phyloP scores from a whole-genome alignment of 1,140 invertebrate species.

The Drosophila kohkoa region DNA sequence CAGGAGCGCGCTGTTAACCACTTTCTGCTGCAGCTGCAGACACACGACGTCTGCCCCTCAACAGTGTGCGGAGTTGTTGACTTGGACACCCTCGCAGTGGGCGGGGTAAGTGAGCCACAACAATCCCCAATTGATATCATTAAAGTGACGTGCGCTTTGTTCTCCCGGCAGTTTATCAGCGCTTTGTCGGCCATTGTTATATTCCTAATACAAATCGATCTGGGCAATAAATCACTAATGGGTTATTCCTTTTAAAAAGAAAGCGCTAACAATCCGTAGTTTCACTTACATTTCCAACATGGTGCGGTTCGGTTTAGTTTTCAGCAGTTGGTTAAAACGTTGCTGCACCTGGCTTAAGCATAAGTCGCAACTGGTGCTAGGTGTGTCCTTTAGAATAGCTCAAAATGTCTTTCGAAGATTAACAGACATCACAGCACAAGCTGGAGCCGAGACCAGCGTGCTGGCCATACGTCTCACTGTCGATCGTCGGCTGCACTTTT shows the following conservation, averaged over 20 bases:
- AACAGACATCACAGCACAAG: slow-evolving; percentile 47
- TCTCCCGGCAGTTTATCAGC: slow-evolving; percentile 59
- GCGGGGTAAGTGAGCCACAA: slow-evolving; percentile 65
- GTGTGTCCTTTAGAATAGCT: not conserved
- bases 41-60: slow-evolving; percentile 16
- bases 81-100: slow-evolving; percentile 62
- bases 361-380: not conserved
- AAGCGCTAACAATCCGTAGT: not conserved
- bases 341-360: slow-evolving; percentile 2
- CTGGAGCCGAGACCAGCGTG: slow-evolving; percentile 68
- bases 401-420: slow-evolving; percentile 10
- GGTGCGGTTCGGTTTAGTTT: slow-evolving; percentile 6
- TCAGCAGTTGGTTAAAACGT: slow-evolving; percentile 5
- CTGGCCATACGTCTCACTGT: slow-evolving; percentile 65
- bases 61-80: slow-evolving; percentile 65
- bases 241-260: slow-evolving; percentile 54
- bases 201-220: slow-evolving; percentile 77
- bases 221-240: slow-evolving; percentile 72
- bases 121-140: not conserved
- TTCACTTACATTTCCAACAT: slow-evolving; percentile 33
- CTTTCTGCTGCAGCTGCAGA: slow-evolving; percentile 67
- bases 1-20: slow-evolving; percentile 63
- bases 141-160: slow-evolving; percentile 32
- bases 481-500: slow-evolving; percentile 52
- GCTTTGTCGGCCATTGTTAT: slow-evolving; percentile 72